Conservation (phyloP, 2,888 invertebrate genomes). For the Trichogramma dendrolimi region DNA sequence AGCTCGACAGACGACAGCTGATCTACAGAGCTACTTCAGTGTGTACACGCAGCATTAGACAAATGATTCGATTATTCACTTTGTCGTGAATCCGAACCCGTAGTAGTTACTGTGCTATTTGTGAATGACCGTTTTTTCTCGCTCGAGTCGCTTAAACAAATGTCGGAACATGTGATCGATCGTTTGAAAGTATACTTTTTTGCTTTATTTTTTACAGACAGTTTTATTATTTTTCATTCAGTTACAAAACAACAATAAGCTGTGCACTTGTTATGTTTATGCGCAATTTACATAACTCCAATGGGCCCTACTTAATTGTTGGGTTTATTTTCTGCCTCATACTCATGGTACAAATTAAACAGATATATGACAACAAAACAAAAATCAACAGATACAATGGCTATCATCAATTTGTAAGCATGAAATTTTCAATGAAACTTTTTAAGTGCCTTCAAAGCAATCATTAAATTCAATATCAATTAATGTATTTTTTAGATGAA, state of each 20-base stretch:
- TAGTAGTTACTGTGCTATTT: too few relatives aligned
- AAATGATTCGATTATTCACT: too few relatives aligned
- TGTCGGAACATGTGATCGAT: too few relatives aligned
- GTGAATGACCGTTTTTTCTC: too few relatives aligned
- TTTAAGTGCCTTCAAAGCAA: constrained; percentile 5
- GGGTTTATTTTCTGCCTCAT: constrained; percentile 46
- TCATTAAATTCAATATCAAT: constrained; percentile 3
- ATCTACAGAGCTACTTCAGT: too few relatives aligned
- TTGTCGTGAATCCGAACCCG: too few relatives aligned
- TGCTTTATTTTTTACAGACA: too few relatives aligned
- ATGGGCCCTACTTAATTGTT: constrained; percentile 43
- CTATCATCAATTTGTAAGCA: constrained; percentile 53
- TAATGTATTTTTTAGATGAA: constrained; percentile 43
- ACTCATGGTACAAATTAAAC: constrained; percentile 52
- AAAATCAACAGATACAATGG: constrained; percentile 52
- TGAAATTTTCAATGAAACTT: not conserved
- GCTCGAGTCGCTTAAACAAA: too few relatives aligned
- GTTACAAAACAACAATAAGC: not conserved
- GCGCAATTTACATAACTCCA: constrained; percentile 46
- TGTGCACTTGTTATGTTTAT: constrained; percentile 41
- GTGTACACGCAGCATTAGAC: too few relatives aligned
- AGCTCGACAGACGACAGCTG: too few relatives aligned
- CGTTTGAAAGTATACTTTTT: too few relatives aligned
- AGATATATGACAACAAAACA: constrained; percentile 53
- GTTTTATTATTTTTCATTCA: too few relatives aligned